Evolutionary conservation across 2,797 vertebrate species (phyloP).

Genomic region (Hydrophis major): DNA sequence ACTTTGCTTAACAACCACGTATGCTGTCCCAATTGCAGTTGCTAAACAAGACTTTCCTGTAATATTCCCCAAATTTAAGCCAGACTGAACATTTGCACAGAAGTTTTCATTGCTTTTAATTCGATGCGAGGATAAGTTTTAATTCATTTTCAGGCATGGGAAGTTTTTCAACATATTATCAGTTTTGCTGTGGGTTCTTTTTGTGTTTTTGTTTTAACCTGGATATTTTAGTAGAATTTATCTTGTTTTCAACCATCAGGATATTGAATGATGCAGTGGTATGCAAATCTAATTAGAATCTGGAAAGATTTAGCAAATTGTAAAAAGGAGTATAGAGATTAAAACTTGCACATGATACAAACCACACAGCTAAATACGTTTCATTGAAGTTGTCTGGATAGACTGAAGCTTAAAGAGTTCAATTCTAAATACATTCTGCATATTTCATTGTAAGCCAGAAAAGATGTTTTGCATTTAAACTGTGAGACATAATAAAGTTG

Average conservation of each 20-base stretch:
- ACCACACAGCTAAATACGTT: background rate
- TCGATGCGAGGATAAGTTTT: background rate
- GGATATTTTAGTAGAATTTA: background rate
- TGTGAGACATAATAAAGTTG: background rate
- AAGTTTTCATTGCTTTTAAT: background rate
- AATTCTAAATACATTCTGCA: background rate
- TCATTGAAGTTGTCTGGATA: background rate
- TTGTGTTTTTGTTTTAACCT: background rate
- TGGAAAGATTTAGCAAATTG: background rate
- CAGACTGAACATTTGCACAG: background rate
- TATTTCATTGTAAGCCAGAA: background rate
- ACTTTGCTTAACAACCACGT: background rate
- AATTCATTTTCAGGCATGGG: background rate
- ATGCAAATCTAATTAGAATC: background rate
- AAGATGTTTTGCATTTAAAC: background rate
- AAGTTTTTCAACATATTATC: background rate
- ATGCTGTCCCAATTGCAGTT: background rate
- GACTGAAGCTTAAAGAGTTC: background rate
- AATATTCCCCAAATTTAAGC: background rate
- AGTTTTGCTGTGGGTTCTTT: background rate
- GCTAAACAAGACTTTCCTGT: background rate
- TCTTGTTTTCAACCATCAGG: background rate
- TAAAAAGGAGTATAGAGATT: background rate
- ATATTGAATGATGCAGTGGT: background rate
- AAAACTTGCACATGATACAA: background rate